Evolutionary conservation across 53 echinoderm and acorn worm genomes (phyloP).

Genomic region (Arbacia lixula): DNA sequence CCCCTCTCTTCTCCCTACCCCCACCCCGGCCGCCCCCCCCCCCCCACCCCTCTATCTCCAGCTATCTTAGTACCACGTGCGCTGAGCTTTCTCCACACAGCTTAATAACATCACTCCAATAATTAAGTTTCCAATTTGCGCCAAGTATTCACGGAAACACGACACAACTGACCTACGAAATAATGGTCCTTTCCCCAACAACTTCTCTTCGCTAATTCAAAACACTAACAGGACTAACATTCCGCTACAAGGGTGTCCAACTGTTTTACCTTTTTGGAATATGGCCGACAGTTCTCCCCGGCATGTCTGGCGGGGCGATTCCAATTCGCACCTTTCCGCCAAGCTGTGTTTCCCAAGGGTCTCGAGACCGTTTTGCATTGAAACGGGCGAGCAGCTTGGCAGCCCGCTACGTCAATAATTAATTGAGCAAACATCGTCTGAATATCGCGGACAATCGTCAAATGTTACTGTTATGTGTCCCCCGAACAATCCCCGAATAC

Average conservation of each 20-base stretch:
- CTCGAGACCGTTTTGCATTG: no score
- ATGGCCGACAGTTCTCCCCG: constrained; percentile 26
- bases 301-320: not conserved
- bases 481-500: not conserved
- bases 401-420: constrained; percentile 32
- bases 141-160: not conserved
- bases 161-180: not conserved
- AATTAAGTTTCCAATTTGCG: constrained; percentile 41
- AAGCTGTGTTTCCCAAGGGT: not conserved
- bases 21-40: not conserved
- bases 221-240: constrained; percentile 39
- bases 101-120: constrained; percentile 8
- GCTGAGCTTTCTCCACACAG: no score
- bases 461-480: constrained; percentile 25
- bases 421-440: constrained; percentile 40
- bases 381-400: not conserved
- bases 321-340: constrained; percentile 31
- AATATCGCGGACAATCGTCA: constrained; percentile 29
- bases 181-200: not conserved
- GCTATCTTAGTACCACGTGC: no score
- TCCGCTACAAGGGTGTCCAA: not conserved
- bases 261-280: constrained; percentile 26
- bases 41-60: not conserved
- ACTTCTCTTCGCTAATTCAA: constrained; percentile 15
- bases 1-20: not conserved